Evolutionary conservation across 1,140 invertebrate species (phyloP).

Genomic region (Campoletis sonorensis): DNA sequence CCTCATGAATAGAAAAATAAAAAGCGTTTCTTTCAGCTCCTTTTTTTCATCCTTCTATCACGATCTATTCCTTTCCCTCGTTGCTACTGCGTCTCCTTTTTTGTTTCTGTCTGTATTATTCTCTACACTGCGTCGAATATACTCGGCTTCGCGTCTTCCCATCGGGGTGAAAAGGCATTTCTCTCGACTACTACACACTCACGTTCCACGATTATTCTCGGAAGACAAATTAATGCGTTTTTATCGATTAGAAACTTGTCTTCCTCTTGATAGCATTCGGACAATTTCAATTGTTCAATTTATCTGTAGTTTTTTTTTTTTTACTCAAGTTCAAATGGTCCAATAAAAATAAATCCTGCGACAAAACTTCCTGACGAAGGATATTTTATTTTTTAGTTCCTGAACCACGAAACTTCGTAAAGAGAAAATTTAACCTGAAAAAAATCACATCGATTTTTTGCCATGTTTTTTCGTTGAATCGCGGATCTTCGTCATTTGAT

Average conservation of each 20-base stretch:
- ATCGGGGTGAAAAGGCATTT: not conserved
- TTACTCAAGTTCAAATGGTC: too few relatives aligned
- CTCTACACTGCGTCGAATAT: not conserved
- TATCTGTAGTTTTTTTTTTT: too few relatives aligned
- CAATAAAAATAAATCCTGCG: too few relatives aligned
- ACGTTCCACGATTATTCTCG: not conserved
- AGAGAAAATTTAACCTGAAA: too few relatives aligned
- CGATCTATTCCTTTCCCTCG: constrained; percentile 2
- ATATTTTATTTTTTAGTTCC: too few relatives aligned
- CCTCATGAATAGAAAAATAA: not conserved
- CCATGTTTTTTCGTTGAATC: too few relatives aligned
- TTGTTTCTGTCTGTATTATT: not conserved
- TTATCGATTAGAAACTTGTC: not conserved
- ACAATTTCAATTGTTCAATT: too few relatives aligned
- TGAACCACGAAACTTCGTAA: too few relatives aligned
- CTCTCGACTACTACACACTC: not conserved
- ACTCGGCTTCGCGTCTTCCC: not conserved
- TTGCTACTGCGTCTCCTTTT: not conserved
- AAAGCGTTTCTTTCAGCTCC: not conserved
- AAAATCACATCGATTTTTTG: too few relatives aligned
- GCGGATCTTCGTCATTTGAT: too few relatives aligned
- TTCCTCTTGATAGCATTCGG: too few relatives aligned
- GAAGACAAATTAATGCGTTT: not conserved
- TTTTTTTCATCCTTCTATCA: not conserved
- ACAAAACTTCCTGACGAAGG: too few relatives aligned